Conservation (phyloP, 2,888 invertebrate genomes). For the Epiblema foenella region DNA sequence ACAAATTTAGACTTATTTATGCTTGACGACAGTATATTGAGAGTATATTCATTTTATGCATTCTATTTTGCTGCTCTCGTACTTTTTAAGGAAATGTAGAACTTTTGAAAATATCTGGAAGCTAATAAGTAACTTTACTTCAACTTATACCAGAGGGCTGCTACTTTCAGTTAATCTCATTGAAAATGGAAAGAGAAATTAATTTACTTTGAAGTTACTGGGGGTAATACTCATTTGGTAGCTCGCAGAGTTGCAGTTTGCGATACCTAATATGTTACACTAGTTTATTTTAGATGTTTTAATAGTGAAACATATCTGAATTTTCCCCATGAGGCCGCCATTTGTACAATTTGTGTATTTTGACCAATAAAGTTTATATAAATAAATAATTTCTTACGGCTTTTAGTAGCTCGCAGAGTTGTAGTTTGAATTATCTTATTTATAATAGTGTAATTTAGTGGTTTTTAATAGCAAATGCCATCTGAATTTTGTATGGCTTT, state of each 20-base stretch:
- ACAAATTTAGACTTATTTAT: too few relatives aligned
- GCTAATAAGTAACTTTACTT: background rate
- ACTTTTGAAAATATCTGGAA: background rate
- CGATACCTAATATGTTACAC: background rate
- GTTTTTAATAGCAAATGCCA: background rate
- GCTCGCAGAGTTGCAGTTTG: background rate
- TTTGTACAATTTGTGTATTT: too few relatives aligned
- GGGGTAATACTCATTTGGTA: background rate
- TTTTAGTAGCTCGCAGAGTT: too few relatives aligned
- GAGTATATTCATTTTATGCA: too few relatives aligned
- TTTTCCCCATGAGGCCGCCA: too few relatives aligned
- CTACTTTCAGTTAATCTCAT: background rate
- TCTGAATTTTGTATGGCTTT: too few relatives aligned
- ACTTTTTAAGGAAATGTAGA: background rate
- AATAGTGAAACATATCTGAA: background rate
- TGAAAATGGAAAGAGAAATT: background rate
- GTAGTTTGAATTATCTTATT: too few relatives aligned
- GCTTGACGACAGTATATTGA: too few relatives aligned
- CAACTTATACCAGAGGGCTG: background rate
- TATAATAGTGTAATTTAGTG: background rate
- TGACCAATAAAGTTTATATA: too few relatives aligned
- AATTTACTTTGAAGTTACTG: conserved; percentile 5
- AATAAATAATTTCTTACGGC: too few relatives aligned
- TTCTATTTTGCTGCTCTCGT: background rate
- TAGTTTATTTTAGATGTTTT: background rate